Evolutionary conservation across 2,797 vertebrate species (phyloP), one percentile per base, ranked within the genome.

Genomic region (Pipistrellus pygmaeus): DNA sequence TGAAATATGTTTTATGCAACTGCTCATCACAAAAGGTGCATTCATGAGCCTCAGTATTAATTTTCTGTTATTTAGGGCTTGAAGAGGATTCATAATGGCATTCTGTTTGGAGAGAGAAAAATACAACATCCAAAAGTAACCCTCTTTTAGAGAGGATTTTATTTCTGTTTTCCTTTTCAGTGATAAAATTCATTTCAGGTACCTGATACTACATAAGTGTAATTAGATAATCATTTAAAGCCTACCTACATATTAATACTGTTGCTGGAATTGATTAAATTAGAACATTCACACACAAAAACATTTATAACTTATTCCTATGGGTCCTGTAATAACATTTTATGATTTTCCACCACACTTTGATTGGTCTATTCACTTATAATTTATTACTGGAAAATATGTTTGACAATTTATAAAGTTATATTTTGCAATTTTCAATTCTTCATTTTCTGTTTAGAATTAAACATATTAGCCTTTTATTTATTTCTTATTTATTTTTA

Each of bases 321-420:
- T 62, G 64, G 87, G 32, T 85, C 80, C 80, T 95, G 12, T 95
- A 93, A 96, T 97, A 94, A 97, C 83, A 93, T 38, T 83, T 83
- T 96, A 60, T 94, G 86, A 60, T 73, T 97, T 95, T 96, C 64
- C 87, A 87, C 90, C 88, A 97, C 69, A 97, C 90, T 89, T 96
- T 97, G 94, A 97, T 97, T 98, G 93, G 92, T 96, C 85, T 96
- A 75, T 88, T 97, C 95, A 96, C 94, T 44, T 95, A 7, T 85
- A 57, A 83, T 55, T 60, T 85, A 20, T 78, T 92, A 96, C 94
- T 97, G 94, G 68, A 93, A 97, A 96, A 95, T 92, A 97, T 92
- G 88, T 95, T 96, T 94, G 77, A 88, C 53, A 96, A 91, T 95
- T 96, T 97, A 97, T 96, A 96, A 97, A 97, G 97, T 95, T 86